Evolutionary conservation across 2,113 vertebrate species (phyloP).

Genomic region (Polypterus bichir): DNA sequence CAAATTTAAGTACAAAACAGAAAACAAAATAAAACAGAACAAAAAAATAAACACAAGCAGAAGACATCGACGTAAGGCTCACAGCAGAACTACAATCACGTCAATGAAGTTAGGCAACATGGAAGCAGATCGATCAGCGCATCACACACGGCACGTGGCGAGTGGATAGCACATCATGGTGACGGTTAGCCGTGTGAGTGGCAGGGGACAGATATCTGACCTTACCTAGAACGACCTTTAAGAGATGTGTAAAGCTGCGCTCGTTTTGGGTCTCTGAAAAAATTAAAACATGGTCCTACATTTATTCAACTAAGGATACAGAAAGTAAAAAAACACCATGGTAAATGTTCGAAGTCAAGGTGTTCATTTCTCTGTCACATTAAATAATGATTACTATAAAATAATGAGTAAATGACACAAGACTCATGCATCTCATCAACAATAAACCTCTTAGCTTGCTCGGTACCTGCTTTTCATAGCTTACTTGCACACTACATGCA

Average conservation of each 20-base stretch:
- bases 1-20: not conserved
- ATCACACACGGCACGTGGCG: constrained; percentile 9
- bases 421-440: too few species aligned
- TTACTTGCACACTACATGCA: too few species aligned
- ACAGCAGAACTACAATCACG: not conserved
- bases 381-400: too few species aligned
- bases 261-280: constrained; percentile 15
- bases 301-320: constrained; percentile 2
- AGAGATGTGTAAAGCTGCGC: constrained; percentile 12
- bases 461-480: too few species aligned
- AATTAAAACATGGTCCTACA: not conserved
- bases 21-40: not conserved
- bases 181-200: too few species aligned
- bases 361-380: too few species aligned
- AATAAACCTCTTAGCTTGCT: too few species aligned
- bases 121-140: constrained; percentile 20
- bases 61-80: not conserved
- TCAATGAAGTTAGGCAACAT: constrained; percentile 10
- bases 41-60: constrained; percentile 1
- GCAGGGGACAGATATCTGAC: not conserved
- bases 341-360: not conserved
- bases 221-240: constrained; percentile 15
- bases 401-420: too few species aligned
- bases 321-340: constrained; percentile 5
- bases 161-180: constrained; percentile 2